phyloP scores from a whole-genome alignment of 1,140 invertebrate species.

The Formica exsecta region DNA sequence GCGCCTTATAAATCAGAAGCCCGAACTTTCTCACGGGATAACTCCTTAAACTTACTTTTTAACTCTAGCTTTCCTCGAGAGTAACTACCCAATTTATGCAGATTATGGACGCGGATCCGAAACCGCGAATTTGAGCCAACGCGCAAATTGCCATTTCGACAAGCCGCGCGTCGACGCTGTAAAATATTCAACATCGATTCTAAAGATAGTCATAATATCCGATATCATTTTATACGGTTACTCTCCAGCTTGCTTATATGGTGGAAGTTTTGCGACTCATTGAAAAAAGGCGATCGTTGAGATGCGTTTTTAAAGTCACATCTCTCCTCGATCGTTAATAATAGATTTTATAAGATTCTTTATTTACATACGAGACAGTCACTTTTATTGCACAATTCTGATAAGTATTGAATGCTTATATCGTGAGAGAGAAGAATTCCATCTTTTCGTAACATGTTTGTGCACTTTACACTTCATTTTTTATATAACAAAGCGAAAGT shows the following conservation, averaged over 20 bases:
- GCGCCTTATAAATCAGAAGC: constrained; percentile 62
- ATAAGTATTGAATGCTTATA: neutral
- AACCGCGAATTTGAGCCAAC: constrained; percentile 72
- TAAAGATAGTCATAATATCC: constrained; percentile 70
- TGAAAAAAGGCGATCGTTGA: constrained; percentile 31
- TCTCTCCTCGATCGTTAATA: constrained; percentile 44
- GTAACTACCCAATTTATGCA: constrained; percentile 76
- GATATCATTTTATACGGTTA: constrained; percentile 67
- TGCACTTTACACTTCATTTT: neutral
- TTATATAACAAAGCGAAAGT: constrained; percentile 10
- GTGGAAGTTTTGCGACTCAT: constrained; percentile 58
- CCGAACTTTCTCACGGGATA: constrained; percentile 63
- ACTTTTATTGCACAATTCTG: constrained; percentile 15
- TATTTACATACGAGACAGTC: neutral
- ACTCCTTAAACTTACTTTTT: constrained; percentile 65
- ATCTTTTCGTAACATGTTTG: constrained; percentile 18
- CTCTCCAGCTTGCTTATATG: constrained; percentile 53
- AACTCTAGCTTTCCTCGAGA: constrained; percentile 61
- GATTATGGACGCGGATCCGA: constrained; percentile 68
- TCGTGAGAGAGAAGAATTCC: constrained; percentile 2
- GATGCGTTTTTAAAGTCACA: constrained; percentile 53
- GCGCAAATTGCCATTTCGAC: constrained; percentile 69
- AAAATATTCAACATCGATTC: constrained; percentile 74
- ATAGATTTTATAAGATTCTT: constrained; percentile 21
- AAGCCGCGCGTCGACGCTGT: constrained; percentile 51